Conservation (phyloP, 2,797 vertebrate species). For the Capromys pilorides region DNA sequence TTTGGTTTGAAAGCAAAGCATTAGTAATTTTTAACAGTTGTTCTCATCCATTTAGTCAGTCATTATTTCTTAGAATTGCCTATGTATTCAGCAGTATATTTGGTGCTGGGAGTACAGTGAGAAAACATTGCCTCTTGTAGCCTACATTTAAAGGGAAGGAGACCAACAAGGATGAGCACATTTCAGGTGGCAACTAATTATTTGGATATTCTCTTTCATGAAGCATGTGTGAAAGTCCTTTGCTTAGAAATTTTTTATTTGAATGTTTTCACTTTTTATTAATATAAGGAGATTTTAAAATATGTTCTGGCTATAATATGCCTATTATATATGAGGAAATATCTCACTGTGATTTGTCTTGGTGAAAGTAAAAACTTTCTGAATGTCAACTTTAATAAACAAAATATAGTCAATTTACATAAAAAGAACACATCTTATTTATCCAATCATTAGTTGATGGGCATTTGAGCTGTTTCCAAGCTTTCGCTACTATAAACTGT, state of each 20-base stretch:
- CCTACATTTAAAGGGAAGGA: background rate
- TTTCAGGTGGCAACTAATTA: background rate
- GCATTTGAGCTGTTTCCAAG: background rate
- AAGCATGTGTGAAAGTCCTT: background rate
- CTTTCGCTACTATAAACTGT: background rate
- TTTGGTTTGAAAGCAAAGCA: constrained; percentile 8
- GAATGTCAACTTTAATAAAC: background rate
- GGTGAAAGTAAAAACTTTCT: background rate
- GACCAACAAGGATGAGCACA: background rate
- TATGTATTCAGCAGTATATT: background rate
- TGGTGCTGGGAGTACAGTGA: background rate
- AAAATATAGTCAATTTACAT: background rate
- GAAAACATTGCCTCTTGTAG: background rate
- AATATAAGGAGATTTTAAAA: background rate
- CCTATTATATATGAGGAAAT: background rate
- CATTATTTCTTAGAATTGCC: constrained; percentile 4
- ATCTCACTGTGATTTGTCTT: background rate
- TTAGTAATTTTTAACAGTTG: background rate
- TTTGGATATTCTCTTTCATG: background rate
- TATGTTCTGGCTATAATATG: background rate
- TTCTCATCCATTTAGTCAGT: background rate
- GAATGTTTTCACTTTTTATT: background rate
- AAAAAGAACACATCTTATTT: background rate
- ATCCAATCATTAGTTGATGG: background rate
- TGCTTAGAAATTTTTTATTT: background rate